Percentiles rank a stretch among this genome's conserved stretches.
Conservation (phyloP, 2,888 invertebrate species). For the Ectemnius continuus region DNA sequence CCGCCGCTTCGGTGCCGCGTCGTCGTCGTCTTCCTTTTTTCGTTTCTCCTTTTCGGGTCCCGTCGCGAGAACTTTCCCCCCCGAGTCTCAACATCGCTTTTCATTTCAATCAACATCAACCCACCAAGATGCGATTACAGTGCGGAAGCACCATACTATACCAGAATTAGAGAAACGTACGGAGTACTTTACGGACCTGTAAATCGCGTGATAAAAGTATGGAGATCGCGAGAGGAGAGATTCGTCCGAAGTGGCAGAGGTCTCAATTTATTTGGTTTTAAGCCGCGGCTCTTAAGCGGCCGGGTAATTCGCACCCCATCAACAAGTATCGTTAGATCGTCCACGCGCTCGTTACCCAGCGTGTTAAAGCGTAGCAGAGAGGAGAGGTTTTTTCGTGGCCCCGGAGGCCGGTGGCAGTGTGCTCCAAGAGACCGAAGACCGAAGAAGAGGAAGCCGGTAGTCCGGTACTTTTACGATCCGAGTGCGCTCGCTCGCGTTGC, state of each 20-base stretch:
- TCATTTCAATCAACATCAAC: too few species aligned
- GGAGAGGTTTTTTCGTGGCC: conserved; percentile 25
- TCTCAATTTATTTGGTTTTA: not conserved
- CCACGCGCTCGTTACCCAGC: conserved; percentile 31
- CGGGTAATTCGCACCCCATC: conserved; percentile 35
- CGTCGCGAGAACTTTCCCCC: not conserved
- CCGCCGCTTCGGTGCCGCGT: not conserved
- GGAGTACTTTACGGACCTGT: too few species aligned
- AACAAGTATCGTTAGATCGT: conserved; percentile 26
- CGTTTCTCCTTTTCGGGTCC: too few species aligned
- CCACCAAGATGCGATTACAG: too few species aligned
- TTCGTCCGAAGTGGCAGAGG: too few species aligned
- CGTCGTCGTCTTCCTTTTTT: not conserved
- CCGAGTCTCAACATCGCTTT: not conserved
- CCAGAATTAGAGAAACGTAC: too few species aligned
- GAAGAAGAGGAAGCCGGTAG: conserved; percentile 53
- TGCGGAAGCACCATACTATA: too few species aligned
- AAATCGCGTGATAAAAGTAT: too few species aligned
- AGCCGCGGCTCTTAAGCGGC: not conserved
- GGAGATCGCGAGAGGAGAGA: too few species aligned
- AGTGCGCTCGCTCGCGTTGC: conserved; percentile 31
- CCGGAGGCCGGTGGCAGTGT: conserved; percentile 38
- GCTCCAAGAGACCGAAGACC: conserved; percentile 47
- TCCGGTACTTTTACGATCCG: conserved; percentile 71
- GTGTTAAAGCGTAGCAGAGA: conserved; percentile 33